Evolutionary conservation across 2,888 invertebrate species (phyloP), one percentile per base, ranked within the genome.

Genomic region (Plebejus melissa): DNA sequence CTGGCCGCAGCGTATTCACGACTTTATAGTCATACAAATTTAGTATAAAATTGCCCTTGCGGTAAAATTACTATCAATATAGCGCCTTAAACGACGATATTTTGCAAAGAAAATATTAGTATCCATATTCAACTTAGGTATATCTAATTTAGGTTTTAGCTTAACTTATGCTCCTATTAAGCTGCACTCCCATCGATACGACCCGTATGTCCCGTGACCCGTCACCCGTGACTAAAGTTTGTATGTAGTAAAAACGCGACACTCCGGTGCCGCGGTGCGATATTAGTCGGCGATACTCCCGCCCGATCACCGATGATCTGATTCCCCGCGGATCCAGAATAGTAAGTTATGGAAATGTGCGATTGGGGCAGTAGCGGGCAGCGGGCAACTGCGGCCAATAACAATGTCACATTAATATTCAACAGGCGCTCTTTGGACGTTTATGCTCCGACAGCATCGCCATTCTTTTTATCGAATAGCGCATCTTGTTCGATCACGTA

Each of bases 331-430:
- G 91, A 91, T 91, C 87, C 89, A 87, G 93, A 90, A 93, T 93
- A 93, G 91, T 93, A 93, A 93, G 91, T 93, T 93, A 93, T 93
- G 93, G 91, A 90, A 93, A 93, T 93, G 89, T 86, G 90, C 91
- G 92, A 90, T 91, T 91, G 91, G 92, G 93, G 91, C 90, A 91
- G 89, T 88, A 88, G 87, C 91, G 90, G 91, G 87, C 89, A 88
- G 87, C 91, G 90, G 91, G 87, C 90, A 89, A 90, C 90, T 89
- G 90, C 88, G 89, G 88, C 91, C 93, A 92, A 92, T 92, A 93
- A 93, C 93, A 93, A 93, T 92, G 92, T 91, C 88, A 88, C 90
- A 93, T 93, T 93, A 93, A 93, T 93, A 93, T 93, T 93, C 93
- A 93, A 89, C 91, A 88, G 90, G 82, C 90, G 90, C 87, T 90